These are phyloP conservation scores for Tanypteryx hageni DNA, from an alignment of 2,888 invertebrate species.

Conservation along the genomic window DNA sequence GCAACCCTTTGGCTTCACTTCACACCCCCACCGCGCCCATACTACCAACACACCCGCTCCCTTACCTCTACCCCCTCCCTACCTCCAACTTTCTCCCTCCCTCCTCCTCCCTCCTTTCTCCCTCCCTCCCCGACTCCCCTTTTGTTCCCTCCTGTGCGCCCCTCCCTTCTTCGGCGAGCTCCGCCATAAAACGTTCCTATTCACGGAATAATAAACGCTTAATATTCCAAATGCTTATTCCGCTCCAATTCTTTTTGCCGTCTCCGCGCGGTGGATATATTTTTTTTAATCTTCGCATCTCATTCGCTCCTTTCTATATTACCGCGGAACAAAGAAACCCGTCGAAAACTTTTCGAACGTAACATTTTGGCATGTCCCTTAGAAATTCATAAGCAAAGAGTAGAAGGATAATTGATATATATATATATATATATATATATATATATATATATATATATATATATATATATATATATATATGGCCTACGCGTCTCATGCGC, in stretches of 20 bases:
- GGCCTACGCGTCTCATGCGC: no score
- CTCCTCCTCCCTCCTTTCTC: not conserved
- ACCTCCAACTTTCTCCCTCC: not conserved
- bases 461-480: no score
- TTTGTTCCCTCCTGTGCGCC: not conserved
- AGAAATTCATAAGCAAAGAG: no score
- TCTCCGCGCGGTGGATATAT: no score
- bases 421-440: no score
- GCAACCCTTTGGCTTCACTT: not conserved
- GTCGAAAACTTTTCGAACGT: no score
- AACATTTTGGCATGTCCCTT: no score
- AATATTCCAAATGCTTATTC: slow-evolving; percentile 55
- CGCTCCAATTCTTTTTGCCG: not conserved
- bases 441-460: no score
- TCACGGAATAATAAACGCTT: slow-evolving; percentile 52
- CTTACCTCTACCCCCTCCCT: not conserved
- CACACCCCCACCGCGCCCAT: not conserved
- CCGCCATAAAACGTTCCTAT: slow-evolving; percentile 26
- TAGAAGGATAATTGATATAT: no score
- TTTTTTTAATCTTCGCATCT: no score
- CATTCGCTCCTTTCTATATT: no score
- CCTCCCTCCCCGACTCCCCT: not conserved
- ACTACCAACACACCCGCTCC: not conserved
- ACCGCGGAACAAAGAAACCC: no score
- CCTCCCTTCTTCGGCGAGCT: not conserved